Percentiles rank a stretch among this genome's conserved stretches.
phyloP scores from a whole-genome alignment of 2,888 invertebrate species.

The Polydesmus complanatus region DNA sequence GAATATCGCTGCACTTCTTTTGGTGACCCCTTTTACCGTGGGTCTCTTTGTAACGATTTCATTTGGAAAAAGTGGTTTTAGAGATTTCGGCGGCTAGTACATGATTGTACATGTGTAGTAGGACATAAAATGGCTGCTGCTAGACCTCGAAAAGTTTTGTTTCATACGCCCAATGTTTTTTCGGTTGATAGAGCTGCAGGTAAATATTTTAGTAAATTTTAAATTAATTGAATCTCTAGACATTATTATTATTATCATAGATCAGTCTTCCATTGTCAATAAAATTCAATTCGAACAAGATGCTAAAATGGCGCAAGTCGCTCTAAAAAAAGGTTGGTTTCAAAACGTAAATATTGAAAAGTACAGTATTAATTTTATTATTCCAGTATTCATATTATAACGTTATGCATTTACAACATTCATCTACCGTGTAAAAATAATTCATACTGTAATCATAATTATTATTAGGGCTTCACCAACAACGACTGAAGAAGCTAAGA shows the following conservation, averaged over 20 bases:
- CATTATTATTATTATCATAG: not conserved
- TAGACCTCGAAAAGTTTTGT: not conserved
- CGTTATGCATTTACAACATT: too few relatives aligned
- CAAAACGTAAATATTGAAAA: too few relatives aligned
- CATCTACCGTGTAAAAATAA: too few relatives aligned
- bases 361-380: too few relatives aligned
- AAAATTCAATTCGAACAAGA: not conserved
- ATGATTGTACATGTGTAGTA: not conserved
- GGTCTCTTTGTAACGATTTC: not conserved
- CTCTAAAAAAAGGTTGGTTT: not conserved
- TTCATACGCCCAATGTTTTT: not conserved
- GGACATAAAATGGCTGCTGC: not conserved
- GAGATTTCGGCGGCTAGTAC: not conserved
- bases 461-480: constrained; percentile 12
- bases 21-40: not conserved
- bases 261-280: not conserved
- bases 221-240: not conserved
- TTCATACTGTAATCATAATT: too few relatives aligned
- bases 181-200: not conserved
- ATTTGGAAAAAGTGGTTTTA: not conserved
- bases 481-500: constrained; percentile 14
- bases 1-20: too few relatives aligned
- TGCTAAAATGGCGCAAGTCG: not conserved
- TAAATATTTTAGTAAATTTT: not conserved
- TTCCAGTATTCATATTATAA: too few relatives aligned